Base-by-base conservation (phyloP, 64 coral and sea anemone species). In the Montipora foliosa region DNA sequence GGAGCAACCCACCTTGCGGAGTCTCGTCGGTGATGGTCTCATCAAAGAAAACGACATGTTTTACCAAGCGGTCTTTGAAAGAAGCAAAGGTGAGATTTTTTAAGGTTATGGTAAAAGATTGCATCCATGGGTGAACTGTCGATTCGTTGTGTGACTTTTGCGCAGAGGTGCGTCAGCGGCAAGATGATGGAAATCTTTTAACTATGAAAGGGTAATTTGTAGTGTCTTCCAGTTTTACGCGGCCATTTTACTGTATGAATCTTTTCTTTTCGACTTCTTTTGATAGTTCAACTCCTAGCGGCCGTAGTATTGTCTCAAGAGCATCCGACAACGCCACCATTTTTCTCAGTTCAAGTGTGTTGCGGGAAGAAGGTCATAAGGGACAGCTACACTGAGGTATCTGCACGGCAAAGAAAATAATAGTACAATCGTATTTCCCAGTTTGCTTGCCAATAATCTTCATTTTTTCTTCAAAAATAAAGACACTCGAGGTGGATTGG, bases 31-130 rank as follows among this genome's bases (percentile, higher is more conserved):
- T 47, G 95, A 94, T n/a, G 92, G 94, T 29, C 73, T 94, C 14
- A 78, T 99, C 44, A 52, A 89, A 29, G 89, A 99, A 49, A 89
- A 79, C 67, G 97, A 99, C 73, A 91, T 99, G 95, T 88, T 92
- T 76, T 99, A 94, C 76, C 55, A 75, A 51, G 97, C 95, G 4
- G 72, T 91, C 45, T 92, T 99, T 96, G 86, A 91, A 67, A 96
- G 95, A 83, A 82, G 89, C 19, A 84, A 81, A 67, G 84, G 92
- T 97, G 64, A 62, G 49, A 24, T 29, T 58, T 47, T 10, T 25
- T n/a, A 46, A 2, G n/a, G 59, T 37, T 37, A 29, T 58, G 24
- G 87, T 58, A 12, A 46, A 47, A 14, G 5, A 8, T 82, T 58
- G 61, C 14, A 12, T 64, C 9, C 9, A 57, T 57, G 4, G 53